These are phyloP conservation scores for Aphelenchoides besseyi DNA, from an alignment of 1,140 invertebrate species.

Conservation along the genomic window DNA sequence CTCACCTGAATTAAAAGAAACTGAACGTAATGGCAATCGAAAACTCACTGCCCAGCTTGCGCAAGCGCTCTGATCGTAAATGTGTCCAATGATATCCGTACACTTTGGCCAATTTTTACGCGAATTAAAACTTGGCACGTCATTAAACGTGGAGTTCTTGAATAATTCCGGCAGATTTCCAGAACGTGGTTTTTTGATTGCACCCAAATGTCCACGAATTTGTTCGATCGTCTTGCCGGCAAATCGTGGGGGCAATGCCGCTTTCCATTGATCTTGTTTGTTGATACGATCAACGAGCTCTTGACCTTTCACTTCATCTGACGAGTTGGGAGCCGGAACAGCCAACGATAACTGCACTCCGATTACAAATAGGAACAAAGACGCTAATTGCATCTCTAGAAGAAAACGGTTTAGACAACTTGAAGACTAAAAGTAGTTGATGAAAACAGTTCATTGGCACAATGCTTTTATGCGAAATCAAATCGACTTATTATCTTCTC, in stretches of 20 bases:
- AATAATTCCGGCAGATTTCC: not conserved
- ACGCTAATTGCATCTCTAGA: no score
- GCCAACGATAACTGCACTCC: no score
- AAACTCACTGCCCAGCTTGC: not conserved
- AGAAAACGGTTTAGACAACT: no score
- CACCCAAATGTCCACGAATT: not conserved
- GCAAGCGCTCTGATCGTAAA: conserved; percentile 6
- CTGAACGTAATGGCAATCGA: not conserved
- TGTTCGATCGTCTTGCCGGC: conserved; percentile 2
- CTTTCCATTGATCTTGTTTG: conserved; percentile 6
- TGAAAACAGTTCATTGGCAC: no score
- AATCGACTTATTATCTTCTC: no score
- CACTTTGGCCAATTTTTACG: not conserved
- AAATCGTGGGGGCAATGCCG: not conserved
- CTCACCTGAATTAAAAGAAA: conserved; percentile 44
- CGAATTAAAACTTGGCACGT: not conserved
- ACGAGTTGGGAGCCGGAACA: no score
- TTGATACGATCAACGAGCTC: conserved; percentile 2
- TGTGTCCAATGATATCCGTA: conserved; percentile 12
- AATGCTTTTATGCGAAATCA: no score
- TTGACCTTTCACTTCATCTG: no score
- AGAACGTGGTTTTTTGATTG: not conserved
- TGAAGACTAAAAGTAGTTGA: no score
- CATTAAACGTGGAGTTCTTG: not conserved
- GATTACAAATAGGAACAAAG: no score